phyloP scores from a whole-genome alignment of 2,797 vertebrate genomes.

The Anguilla anguilla region DNA sequence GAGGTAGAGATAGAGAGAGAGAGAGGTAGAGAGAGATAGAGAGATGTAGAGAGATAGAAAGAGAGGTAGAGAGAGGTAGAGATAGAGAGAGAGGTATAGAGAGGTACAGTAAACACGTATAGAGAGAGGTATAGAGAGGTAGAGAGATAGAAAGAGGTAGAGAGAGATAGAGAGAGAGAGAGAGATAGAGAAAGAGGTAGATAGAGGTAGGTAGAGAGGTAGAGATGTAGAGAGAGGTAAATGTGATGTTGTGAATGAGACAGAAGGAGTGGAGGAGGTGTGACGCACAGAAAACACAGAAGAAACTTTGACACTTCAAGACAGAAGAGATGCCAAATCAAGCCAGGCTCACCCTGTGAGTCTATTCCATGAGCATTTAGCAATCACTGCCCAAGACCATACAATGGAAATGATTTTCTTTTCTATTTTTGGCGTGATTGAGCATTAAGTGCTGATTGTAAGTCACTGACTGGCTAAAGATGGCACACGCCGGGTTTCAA shows the following conservation, averaged over 20 bases:
- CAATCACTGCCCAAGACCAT: neutral
- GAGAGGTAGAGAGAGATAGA: slow-evolving; percentile 9
- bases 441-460: neutral
- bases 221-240: neutral
- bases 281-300: neutral
- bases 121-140: no score
- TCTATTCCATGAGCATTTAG: neutral
- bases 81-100: slow-evolving; percentile 20
- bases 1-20: slow-evolving; percentile 23
- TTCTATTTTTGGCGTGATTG: neutral
- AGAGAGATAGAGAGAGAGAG: slow-evolving; percentile 25
- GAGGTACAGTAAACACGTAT: neutral
- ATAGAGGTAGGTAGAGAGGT: neutral
- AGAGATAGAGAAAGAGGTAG: neutral
- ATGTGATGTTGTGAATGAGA: neutral
- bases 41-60: no score
- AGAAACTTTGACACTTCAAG: neutral
- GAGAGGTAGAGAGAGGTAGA: neutral
- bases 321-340: neutral
- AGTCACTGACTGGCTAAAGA: no score
- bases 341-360: neutral
- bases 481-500: no score
- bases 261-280: neutral
- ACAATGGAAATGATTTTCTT: neutral
- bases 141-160: neutral